Evolutionary conservation across 2,113 vertebrate species (phyloP).

Genomic region (Indri indri): DNA sequence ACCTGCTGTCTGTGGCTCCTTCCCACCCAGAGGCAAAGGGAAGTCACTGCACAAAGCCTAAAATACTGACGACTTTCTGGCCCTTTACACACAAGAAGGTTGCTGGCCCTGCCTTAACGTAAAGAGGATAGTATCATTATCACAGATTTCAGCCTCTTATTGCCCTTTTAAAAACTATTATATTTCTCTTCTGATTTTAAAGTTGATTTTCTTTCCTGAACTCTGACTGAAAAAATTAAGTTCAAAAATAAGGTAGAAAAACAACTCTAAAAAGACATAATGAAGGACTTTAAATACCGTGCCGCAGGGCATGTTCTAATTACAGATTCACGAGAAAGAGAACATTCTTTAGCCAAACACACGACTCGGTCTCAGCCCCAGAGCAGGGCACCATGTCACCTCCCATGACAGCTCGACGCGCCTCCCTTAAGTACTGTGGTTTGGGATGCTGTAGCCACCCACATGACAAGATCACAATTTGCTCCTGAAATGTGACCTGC

Average conservation of each 20-base stretch:
- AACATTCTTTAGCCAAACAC: neutral
- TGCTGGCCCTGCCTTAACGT: neutral
- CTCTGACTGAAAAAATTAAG: neutral
- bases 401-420: neutral
- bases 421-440: neutral
- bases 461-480: neutral
- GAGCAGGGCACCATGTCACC: neutral
- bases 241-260: constrained; percentile 40
- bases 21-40: neutral
- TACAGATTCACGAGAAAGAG: neutral
- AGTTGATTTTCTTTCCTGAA: neutral
- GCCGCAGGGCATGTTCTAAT: neutral
- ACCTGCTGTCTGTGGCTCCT: neutral
- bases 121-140: neutral
- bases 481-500: neutral
- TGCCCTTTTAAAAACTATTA: neutral
- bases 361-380: neutral
- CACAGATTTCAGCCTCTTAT: neutral
- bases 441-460: neutral
- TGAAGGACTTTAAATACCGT: neutral
- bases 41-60: neutral
- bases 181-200: neutral
- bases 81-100: neutral
- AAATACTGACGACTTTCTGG: neutral
- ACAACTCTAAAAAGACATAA: neutral